Conservation (phyloP, 2,797 vertebrate species). For the Phataginus tetradactyla region DNA sequence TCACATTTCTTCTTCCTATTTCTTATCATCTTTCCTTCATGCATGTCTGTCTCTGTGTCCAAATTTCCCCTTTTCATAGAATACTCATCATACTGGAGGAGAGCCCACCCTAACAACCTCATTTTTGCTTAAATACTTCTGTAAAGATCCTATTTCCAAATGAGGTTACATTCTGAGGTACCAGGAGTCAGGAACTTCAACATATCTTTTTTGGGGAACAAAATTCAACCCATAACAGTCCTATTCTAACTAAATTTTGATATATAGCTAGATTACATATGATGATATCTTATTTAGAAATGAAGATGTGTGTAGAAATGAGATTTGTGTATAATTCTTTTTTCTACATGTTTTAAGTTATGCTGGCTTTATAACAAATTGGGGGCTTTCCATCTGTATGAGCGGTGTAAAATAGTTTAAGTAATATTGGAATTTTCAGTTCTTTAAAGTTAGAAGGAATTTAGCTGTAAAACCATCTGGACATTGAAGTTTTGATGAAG, state of each 20-base stretch:
- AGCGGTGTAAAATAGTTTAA: not conserved
- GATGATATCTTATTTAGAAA: conserved; percentile 36
- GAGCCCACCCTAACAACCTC: not conserved
- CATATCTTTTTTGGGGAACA: not conserved
- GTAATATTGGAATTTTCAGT: not conserved
- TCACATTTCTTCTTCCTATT: not conserved
- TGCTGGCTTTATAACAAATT: not conserved
- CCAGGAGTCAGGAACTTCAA: not conserved
- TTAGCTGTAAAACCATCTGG: not conserved
- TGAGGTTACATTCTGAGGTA: not conserved
- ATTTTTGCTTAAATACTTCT: not conserved
- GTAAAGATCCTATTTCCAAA: not conserved
- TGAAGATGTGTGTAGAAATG: not conserved
- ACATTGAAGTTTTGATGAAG: not conserved
- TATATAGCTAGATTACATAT: not conserved
- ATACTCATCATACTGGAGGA: not conserved
- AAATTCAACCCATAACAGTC: not conserved
- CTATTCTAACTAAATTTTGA: not conserved
- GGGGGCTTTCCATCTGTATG: not conserved
- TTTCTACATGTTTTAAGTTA: conserved; percentile 7
- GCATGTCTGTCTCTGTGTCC: not conserved
- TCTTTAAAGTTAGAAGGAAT: not conserved
- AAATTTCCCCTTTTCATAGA: not conserved
- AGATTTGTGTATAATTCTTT: not conserved
- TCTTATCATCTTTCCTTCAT: not conserved